These are phyloP conservation scores for Axinella damicornis DNA, from an alignment of 37 sponge, comb jelly and placozoan genomes.

Conservation along the genomic window DNA sequence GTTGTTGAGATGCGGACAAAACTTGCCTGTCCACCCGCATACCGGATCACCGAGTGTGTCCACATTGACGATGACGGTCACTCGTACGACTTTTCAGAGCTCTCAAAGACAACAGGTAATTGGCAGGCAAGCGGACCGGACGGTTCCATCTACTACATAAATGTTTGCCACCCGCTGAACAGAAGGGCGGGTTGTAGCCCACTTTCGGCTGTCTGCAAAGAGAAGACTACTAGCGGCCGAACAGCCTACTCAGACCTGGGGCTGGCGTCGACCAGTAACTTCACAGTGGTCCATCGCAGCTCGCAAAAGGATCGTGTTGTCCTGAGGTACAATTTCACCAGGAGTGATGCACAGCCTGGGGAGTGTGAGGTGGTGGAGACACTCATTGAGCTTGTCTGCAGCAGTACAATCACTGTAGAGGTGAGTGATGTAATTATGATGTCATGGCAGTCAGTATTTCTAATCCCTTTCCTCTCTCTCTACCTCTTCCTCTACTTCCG, in stretches of 20 bases:
- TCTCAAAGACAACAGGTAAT: slow-evolving; percentile 37
- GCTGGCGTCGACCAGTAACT: slow-evolving; percentile 24
- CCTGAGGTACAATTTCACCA: slow-evolving; percentile 42
- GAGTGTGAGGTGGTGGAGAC: slow-evolving; percentile 25
- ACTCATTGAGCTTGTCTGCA: slow-evolving; percentile 33
- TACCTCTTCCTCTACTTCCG: too few species aligned
- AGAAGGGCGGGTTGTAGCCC: slow-evolving; percentile 50
- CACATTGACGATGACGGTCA: neutral
- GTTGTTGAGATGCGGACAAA: slow-evolving; percentile 49
- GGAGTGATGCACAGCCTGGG: neutral
- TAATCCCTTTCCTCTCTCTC: too few species aligned
- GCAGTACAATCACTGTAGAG: neutral
- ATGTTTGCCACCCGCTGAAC: slow-evolving; percentile 76
- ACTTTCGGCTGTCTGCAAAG: slow-evolving; percentile 47
- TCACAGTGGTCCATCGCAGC: neutral
- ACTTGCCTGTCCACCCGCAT: slow-evolving; percentile 73
- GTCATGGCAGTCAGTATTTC: too few species aligned
- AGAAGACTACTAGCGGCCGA: neutral
- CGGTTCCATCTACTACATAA: slow-evolving; percentile 58
- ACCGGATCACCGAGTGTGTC: slow-evolving; percentile 53
- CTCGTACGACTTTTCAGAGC: slow-evolving; percentile 51
- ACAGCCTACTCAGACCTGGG: slow-evolving; percentile 48
- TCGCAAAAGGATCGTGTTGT: slow-evolving; percentile 11
- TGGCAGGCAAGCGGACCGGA: slow-evolving; percentile 52
- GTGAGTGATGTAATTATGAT: slow-evolving; percentile 16